Evolutionary conservation across 2,797 vertebrate species (phyloP), one percentile per base, ranked within the genome.

Genomic region (Falco biarmicus): DNA sequence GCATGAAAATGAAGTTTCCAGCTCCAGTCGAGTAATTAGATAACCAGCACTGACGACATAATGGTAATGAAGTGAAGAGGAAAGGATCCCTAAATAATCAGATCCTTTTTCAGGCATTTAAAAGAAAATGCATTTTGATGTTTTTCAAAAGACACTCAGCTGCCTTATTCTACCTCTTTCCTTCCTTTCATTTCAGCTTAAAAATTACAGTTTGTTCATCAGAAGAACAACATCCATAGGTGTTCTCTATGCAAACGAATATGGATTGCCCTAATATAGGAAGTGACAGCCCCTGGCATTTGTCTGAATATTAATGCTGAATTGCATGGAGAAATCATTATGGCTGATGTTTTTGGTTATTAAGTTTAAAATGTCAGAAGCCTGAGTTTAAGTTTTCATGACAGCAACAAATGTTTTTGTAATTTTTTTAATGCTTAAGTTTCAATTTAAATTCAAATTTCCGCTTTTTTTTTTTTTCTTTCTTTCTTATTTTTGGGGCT

Each of bases 261-360:
- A 79, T 87, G 90, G 89, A 97, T 97, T 95, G 77, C 89, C 84
- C 96, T 97, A 94, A 96, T 95, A 95, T 95, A 93, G 95, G 86
- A 97, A 94, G 86, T 60, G 91, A 90, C 80, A 88, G 82, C 69
- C 90, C 70, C 83, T 83, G 85, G 95, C 51, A 32, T 94, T 89
- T 89, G 66, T 85, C 86, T 94, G 95, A 91, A 94, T 89, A 91
- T 85, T 94, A 96, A 95, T 94, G 80, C 65, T 92, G 57, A 91
- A 94, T 91, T n/a, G 11, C 70, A 89, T 48, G 51, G 79, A 95
- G 94, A 95, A 96, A 87, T 86, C 92, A 77, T 96, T 95, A 96
- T 89, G 74, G 85, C 92, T 81, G 77, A 82, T 97, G 89, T 20
- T 59, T 96, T 96, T 92, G 34, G 66, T 93, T 97, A 96, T 96